A percentile compares a stretch with the other conserved stretches of the same genome.
Evolutionary conservation across 2,113 vertebrate genomes (phyloP).

Genomic region (Psittacula cyanocephala): DNA sequence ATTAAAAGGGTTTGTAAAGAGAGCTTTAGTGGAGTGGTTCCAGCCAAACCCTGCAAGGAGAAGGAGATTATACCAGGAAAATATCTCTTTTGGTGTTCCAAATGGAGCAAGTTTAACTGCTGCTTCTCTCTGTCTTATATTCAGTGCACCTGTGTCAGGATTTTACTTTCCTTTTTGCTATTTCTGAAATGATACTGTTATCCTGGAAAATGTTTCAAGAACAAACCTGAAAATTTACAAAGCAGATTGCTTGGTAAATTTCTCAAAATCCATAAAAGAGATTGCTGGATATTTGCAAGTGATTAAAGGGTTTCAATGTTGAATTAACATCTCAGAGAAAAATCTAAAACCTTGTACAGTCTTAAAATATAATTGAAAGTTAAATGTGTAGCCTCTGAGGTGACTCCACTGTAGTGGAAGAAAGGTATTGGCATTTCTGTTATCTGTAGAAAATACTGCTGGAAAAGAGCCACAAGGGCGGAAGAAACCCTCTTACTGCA

Average conservation of each 20-base stretch:
- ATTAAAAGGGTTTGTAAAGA: neutral
- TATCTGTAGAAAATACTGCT: neutral
- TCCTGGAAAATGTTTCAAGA: neutral
- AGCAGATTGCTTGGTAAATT: neutral
- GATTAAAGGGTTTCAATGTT: neutral
- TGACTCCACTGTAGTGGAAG: neutral
- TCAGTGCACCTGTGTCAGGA: neutral
- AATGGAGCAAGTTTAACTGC: neutral
- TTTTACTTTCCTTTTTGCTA: neutral
- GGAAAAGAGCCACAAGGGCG: neutral
- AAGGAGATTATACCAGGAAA: neutral
- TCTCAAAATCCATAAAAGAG: neutral
- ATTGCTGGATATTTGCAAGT: neutral
- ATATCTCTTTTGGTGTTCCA: neutral
- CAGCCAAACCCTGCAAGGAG: neutral
- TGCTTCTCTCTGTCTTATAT: neutral
- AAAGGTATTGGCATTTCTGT: neutral
- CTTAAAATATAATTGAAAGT: neutral
- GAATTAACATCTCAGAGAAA: neutral
- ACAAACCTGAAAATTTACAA: neutral
- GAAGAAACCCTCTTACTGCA: neutral
- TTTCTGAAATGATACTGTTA: neutral
- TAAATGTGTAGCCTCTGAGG: neutral
- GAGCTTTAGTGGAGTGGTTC: neutral
- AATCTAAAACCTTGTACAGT: neutral